phyloP scores from a whole-genome alignment of 2,888 invertebrate genomes.

The Hylaea fasciaria region DNA sequence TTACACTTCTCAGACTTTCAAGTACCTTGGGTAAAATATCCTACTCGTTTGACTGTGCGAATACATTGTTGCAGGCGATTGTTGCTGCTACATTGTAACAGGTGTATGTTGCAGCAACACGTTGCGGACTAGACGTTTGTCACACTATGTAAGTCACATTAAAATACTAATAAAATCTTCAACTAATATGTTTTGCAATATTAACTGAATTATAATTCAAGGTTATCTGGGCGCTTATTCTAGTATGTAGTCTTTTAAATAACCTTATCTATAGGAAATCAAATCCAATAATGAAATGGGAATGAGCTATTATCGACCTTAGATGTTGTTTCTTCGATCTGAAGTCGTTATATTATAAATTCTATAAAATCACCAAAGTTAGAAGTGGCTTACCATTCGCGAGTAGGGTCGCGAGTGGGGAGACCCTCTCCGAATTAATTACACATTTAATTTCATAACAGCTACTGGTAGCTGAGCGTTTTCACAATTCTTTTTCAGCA shows the following conservation, averaged over 20 bases:
- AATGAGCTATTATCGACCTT: not conserved
- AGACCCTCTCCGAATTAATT: not conserved
- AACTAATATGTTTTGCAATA: not conserved
- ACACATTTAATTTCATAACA: constrained; percentile 7
- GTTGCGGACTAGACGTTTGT: too few relatives aligned
- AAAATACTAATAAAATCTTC: not conserved
- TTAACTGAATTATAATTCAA: too few relatives aligned
- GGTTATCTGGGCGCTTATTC: too few relatives aligned
- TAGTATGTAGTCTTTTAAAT: too few relatives aligned
- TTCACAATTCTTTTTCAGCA: not conserved
- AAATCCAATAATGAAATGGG: too few relatives aligned
- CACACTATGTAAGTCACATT: not conserved
- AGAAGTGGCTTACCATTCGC: not conserved
- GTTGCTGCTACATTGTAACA: too few relatives aligned
- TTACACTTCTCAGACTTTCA: too few relatives aligned
- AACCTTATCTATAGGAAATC: too few relatives aligned
- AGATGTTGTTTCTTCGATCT: constrained; percentile 4
- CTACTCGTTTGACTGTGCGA: too few relatives aligned
- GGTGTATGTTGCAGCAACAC: too few relatives aligned
- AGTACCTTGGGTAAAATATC: too few relatives aligned
- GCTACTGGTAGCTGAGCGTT: constrained; percentile 7
- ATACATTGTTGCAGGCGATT: too few relatives aligned
- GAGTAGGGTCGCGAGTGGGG: not conserved
- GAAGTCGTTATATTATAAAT: constrained; percentile 6
- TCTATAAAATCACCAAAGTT: not conserved